Evolutionary conservation across 2,888 invertebrate species (phyloP), one percentile per base, ranked within the genome.

Genomic region (Callinectes sapidus): DNA sequence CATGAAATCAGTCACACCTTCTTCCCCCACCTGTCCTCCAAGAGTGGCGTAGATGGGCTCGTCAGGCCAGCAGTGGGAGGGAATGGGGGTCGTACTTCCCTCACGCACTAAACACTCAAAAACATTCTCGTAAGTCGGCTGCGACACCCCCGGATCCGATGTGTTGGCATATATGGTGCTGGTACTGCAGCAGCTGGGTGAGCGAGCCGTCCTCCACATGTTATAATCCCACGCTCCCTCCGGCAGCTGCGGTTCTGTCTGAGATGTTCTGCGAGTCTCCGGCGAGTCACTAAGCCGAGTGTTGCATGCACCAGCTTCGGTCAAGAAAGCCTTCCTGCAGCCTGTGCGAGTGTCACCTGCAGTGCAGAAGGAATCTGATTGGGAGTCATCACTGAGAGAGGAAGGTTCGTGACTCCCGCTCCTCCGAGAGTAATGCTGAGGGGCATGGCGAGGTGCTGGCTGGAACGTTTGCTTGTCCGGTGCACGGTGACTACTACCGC

Each of bases 31-130:
- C 71, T 91, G 91, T 10, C 54, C 91, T 6, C 81, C 91, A 48
- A 91, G 88, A 23, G 91, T 91, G 54, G 91, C 91, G 55, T 91
- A 91, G 61, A 91, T 91, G 48, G 91, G 91, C 10, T 91, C 91
- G 66, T 88, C 77, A 42, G 23, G 77, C 91, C 91, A 87, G 86
- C 55, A 55, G 0, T 61, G 90, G 39, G 89, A 71, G 18, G 86
- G 39, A 28, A 28, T 23, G 32, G 86, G 55, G 28, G 85, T 55
- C 0, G 48, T 87, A 71, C 77, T 88, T 23, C 77, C 77, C 54
- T 91, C 91, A 16, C 81, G 87, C 1, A 48, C 14, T 35, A 88
- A 14, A 77, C 91, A 88, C 77, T 91, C 91, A 39, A 91, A 91
- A 23, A 91, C 91, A 23, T 91, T 91, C 54, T 88, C 77, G 32